Percentiles rank a stretch among this genome's conserved stretches.
Evolutionary conservation across 2,797 vertebrate species (phyloP).

Genomic region (Melanotaenia nigrans): DNA sequence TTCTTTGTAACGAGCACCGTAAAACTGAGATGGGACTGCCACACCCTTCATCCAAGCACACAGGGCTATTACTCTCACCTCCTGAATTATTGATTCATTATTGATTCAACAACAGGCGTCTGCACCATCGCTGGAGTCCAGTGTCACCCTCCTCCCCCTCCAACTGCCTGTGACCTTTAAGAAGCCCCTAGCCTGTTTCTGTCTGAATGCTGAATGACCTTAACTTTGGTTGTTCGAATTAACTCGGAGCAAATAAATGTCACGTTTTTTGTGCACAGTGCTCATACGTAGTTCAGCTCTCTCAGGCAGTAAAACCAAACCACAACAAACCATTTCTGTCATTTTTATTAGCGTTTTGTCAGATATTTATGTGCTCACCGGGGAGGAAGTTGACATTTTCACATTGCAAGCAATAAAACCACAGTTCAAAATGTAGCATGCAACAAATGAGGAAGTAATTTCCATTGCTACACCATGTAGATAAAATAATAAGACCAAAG

Average conservation of each 20-base stretch:
- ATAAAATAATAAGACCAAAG: neutral
- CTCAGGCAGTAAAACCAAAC: neutral
- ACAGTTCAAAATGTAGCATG: neutral
- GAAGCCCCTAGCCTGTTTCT: constrained; percentile 10
- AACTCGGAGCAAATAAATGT: neutral
- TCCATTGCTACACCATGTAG: neutral
- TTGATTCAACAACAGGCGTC: constrained; percentile 34
- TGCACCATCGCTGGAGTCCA: constrained; percentile 9
- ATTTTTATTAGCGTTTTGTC: neutral
- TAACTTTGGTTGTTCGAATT: neutral
- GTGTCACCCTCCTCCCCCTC: constrained; percentile 8
- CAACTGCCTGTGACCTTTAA: constrained; percentile 52
- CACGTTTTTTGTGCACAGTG: neutral
- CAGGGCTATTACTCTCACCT: constrained; percentile 8
- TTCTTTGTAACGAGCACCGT: neutral
- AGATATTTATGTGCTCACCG: constrained; percentile 2
- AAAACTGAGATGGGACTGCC: neutral
- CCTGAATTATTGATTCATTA: constrained; percentile 71
- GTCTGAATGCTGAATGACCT: neutral
- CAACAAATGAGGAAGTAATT: constrained; percentile 10
- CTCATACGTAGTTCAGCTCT: neutral
- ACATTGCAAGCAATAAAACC: constrained; percentile 6
- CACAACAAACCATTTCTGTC: neutral
- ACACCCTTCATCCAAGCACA: constrained; percentile 2
- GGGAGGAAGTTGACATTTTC: neutral